Evolutionary conservation across 2,797 vertebrate genomes (phyloP).

Genomic region (Loris lydekkerianus): DNA sequence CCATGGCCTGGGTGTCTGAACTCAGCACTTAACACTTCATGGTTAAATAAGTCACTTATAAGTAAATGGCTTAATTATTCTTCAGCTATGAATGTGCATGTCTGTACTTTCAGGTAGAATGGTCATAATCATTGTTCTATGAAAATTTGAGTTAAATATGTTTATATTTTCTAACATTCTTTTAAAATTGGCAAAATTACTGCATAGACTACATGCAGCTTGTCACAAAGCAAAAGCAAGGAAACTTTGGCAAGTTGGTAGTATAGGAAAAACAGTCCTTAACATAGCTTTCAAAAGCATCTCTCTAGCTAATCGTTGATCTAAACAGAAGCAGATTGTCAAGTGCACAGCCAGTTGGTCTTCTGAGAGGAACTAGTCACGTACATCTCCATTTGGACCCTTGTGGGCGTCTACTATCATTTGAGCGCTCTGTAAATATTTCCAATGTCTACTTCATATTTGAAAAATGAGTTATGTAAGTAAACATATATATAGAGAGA

Average conservation of each 20-base stretch:
- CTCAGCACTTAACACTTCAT: background rate
- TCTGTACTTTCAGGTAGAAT: background rate
- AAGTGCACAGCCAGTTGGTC: background rate
- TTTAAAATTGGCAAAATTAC: background rate
- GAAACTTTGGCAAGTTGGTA: background rate
- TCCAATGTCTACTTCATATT: background rate
- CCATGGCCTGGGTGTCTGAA: background rate
- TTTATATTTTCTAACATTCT: constrained; percentile 18
- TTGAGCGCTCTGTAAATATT: background rate
- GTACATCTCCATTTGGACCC: background rate
- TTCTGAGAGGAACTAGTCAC: background rate
- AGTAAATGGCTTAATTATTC: background rate
- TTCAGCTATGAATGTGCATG: background rate
- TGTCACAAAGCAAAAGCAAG: background rate
- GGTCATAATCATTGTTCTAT: background rate
- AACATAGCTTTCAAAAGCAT: background rate
- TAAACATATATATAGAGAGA: background rate
- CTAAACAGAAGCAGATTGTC: background rate
- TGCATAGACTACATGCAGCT: background rate
- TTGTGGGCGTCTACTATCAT: background rate
- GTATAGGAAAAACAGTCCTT: background rate
- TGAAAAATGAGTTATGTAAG: background rate
- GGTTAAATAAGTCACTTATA: background rate
- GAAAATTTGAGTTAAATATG: constrained; percentile 24
- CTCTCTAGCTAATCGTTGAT: background rate